Percentiles rank a stretch among this genome's conserved stretches.
These are phyloP conservation scores for Zosterops hypoxanthus DNA, from an alignment of 2,113 vertebrate species.

Conservation along the genomic window DNA sequence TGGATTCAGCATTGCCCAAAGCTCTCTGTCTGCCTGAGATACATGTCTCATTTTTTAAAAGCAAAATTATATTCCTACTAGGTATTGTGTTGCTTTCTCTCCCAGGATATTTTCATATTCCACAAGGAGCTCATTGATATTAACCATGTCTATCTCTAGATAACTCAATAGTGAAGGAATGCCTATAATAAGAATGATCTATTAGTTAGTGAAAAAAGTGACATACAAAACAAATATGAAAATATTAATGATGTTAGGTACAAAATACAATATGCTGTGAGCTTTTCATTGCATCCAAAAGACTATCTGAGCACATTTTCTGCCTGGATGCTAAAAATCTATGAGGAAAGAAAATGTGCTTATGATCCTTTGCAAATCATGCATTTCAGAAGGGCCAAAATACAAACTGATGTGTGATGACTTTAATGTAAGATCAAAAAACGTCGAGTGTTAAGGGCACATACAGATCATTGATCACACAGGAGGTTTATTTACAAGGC, in stretches of 20 bases:
- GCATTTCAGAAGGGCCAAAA: slow-evolving; percentile 19
- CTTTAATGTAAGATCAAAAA: slow-evolving; percentile 7
- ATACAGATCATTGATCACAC: background rate
- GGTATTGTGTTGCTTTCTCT: background rate
- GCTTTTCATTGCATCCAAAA: slow-evolving; percentile 23
- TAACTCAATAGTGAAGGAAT: background rate
- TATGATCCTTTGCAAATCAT: slow-evolving; percentile 5
- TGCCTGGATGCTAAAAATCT: slow-evolving; percentile 43
- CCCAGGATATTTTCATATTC: background rate
- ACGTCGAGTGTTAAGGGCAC: background rate
- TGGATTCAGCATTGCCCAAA: background rate
- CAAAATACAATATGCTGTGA: background rate
- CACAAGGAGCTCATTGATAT: background rate
- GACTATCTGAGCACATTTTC: background rate
- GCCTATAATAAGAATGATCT: background rate
- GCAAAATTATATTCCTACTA: background rate
- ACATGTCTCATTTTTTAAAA: background rate
- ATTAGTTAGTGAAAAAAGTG: slow-evolving; percentile 34
- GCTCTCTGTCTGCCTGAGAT: background rate
- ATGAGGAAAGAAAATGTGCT: slow-evolving; percentile 17
- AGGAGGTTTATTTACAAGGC: background rate
- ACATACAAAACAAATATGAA: slow-evolving; percentile 9
- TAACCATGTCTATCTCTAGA: background rate
- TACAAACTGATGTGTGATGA: background rate
- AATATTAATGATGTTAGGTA: slow-evolving; percentile 21